Base-by-base conservation (phyloP, 1,140 invertebrate species). In the Lerema accius region DNA sequence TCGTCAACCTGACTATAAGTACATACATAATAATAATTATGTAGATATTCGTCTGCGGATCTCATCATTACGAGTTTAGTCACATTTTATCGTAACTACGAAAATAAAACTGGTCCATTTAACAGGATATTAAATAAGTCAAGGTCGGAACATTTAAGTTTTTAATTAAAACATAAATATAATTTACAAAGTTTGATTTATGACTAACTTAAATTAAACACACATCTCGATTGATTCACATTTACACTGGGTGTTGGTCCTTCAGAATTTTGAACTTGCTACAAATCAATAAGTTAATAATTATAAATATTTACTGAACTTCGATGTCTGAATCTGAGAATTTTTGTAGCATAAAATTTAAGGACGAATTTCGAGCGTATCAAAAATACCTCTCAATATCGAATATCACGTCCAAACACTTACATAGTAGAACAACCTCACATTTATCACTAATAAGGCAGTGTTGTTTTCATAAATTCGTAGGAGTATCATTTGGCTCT, bases 101-200 rank as follows among this genome's bases (percentile, higher is more conserved):
- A 45, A 60, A 60, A 32, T 48, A 53, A 48, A 53, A 63, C 16
- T 13, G 16, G 16, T 42, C 13, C 16, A 35, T 35, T 58, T 28
- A 48, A 45, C 15, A 45, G 55, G 28, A 58, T 45, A 15, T 58
- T 10, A 19, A 58, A 58, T 58, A 16, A 58, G n/a, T 58, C 40
- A 58, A 58, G 53, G 42, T 7, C 51, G 43, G 51, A 66, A 70
- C 63, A 63, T 55, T 46, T 61, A 40, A 66, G 17, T 17, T 35
- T 76, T 78, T 80, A 76, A 70, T 78, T 67, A 71, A 56, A 56
- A 73, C 67, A 79, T 78, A 83, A 83, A 83, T 80, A 80, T 79
- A 79, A 76, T 78, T 80, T 79, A 83, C 76, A 80, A 74, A 65
- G 42, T 15, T 66, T 51, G 72, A 66, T 58, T 65, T 71, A 72